Conservation (phyloP, 2,113 vertebrate genomes). For the Colius striatus region DNA sequence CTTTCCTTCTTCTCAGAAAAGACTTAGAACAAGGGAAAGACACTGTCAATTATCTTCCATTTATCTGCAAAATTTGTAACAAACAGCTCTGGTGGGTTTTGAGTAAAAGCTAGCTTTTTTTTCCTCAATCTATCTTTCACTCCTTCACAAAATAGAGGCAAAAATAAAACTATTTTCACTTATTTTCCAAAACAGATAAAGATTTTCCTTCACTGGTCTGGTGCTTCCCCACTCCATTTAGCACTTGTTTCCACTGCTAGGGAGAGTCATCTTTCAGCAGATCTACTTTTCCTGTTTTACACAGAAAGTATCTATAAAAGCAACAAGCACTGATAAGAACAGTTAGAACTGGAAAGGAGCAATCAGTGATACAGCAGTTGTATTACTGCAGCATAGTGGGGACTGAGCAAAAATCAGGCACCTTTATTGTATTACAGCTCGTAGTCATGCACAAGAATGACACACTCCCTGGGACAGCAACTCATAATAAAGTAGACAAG, state of each 20-base stretch:
- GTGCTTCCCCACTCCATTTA: slow-evolving; percentile 17
- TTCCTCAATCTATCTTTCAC: not conserved
- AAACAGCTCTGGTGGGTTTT: not conserved
- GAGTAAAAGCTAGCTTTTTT: not conserved
- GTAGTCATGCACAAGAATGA: not conserved
- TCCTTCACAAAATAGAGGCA: slow-evolving; percentile 4
- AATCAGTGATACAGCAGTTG: not conserved
- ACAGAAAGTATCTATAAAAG: not conserved
- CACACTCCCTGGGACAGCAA: not conserved
- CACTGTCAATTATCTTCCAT: not conserved
- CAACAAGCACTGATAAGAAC: not conserved
- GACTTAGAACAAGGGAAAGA: not conserved
- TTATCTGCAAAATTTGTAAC: not conserved
- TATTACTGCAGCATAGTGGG: not conserved
- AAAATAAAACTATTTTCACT: slow-evolving; percentile 49
- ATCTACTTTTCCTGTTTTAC: slow-evolving; percentile 23
- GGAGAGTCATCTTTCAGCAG: slow-evolving; percentile 5
- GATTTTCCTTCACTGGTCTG: slow-evolving; percentile 42
- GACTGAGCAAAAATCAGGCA: not conserved
- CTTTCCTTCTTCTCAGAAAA: slow-evolving; percentile 3
- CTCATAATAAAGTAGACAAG: not conserved
- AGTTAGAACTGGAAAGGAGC: not conserved
- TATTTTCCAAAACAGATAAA: slow-evolving; percentile 59
- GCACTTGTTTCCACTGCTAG: slow-evolving; percentile 33
- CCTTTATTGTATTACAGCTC: not conserved